Base-by-base conservation (phyloP, 2,888 invertebrate genomes). In the Andrena chrysosceles region DNA sequence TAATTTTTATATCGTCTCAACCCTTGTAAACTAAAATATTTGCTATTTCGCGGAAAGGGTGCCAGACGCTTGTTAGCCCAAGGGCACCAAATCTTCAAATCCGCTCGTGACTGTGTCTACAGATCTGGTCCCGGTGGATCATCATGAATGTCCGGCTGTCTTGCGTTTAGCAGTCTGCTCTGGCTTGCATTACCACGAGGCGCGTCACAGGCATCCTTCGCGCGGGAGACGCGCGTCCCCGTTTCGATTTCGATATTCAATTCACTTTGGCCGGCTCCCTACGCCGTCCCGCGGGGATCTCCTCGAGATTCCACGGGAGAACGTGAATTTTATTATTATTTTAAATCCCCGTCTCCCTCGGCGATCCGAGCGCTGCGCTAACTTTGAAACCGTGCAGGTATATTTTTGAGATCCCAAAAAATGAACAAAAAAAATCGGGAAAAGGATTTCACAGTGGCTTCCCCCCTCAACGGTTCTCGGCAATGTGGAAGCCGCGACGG, bases 181-280 rank as follows among this genome's bases (percentile, higher is more conserved):
- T 20, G 54, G 59, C 69, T 13, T 31, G 33, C 69, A 35, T 26
- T 31, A 60, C 10, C 59, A 52, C 60, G 70, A 52, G 13, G 29
- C 16, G 16, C 77, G 31, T 23, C 48, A 66, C 42, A 64, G 33
- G 48, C 10, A 20, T 10, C 42, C 76, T 33, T 16, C n/a, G 56
- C 71, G 42, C 42, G 13, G 16, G 54, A 23, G 42, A 29, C 69
- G 29, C 26, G 60, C 35, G 10, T 42, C 59, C 52, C 52, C 66
- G 7, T 33, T 31, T 62, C 63, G 10, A 48, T 64, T 66, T 70
- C 71, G 74, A 81, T 81, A 78, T 81, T 54, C 71, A 68, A 77
- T 77, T 73, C 81, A 78, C 81, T 81, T 81, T 81, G 81, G 68
- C 23, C 81, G 49, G 20, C 35, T 26, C 2, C 23, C 35, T 26